Evolutionary conservation across 2,113 vertebrate genomes (phyloP).

Genomic region (Aepyceros melampus): DNA sequence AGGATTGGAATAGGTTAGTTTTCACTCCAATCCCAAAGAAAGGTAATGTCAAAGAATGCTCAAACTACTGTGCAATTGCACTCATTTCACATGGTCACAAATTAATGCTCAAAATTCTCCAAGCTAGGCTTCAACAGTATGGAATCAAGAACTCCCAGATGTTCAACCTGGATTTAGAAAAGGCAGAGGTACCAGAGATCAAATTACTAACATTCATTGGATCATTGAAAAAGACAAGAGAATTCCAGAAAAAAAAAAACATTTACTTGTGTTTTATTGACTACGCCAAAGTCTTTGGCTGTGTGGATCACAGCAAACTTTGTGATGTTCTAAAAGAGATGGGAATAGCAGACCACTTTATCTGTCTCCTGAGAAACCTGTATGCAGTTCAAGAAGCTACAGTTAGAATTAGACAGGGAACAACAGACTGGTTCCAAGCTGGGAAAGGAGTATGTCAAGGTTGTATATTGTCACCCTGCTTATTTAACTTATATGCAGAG

Average conservation of each 20-base stretch:
- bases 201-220: not conserved
- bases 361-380: not conserved
- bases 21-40: not conserved
- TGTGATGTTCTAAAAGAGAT: not conserved
- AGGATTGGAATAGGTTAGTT: not conserved
- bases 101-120: not conserved
- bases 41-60: not conserved
- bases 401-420: not conserved
- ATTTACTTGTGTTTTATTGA: not conserved
- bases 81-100: not conserved
- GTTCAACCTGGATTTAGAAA: not conserved
- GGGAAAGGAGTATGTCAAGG: not conserved
- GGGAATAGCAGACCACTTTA: not conserved
- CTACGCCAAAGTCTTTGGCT: not conserved
- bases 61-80: not conserved
- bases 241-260: not conserved
- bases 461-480: not conserved
- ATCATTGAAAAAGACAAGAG: not conserved
- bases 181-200: not conserved
- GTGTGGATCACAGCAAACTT: not conserved
- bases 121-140: not conserved
- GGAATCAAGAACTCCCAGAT: not conserved
- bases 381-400: not conserved
- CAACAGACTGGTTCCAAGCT: not conserved
- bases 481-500: not conserved